A percentile compares a stretch with the other conserved stretches of the same genome.
Evolutionary conservation across 2,888 invertebrate genomes (phyloP).

Genomic region (Trichopria drosophilae): DNA sequence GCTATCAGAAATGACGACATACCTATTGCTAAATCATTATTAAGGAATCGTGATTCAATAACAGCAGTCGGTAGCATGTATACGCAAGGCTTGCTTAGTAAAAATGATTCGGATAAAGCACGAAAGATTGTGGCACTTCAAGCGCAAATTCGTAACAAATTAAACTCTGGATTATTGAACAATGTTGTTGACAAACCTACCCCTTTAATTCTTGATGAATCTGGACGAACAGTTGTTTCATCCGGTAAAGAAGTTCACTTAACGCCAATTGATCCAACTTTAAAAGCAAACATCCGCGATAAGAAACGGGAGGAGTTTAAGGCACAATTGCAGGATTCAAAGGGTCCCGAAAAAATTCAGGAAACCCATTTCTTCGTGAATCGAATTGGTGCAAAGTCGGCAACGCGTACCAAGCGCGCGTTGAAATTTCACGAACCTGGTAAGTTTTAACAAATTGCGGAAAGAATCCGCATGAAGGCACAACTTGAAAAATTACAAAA

Average conservation of each 20-base stretch:
- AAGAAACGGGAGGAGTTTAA: conserved; percentile 91
- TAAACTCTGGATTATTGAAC: conserved; percentile 68
- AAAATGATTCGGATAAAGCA: conserved; percentile 79
- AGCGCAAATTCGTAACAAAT: conserved; percentile 86
- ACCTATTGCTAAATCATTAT: no score
- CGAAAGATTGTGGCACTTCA: conserved; percentile 88
- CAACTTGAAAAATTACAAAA: conserved; percentile 93
- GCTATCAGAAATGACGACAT: conserved; percentile 63
- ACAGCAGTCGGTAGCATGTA: conserved; percentile 59
- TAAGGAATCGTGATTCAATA: no score
- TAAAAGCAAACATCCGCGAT: conserved; percentile 95
- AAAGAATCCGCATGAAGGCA: conserved; percentile 85
- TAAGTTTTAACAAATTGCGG: conserved; percentile 90
- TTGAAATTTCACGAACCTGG: conserved; percentile 96
- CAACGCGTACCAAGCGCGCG: conserved; percentile 70
- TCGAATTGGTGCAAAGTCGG: conserved; percentile 71
- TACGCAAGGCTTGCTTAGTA: conserved; percentile 59
- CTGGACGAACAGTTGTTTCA: conserved; percentile 91
- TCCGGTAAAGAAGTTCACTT: conserved; percentile 84
- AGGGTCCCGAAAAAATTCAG: conserved; percentile 61
- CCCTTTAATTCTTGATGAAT: conserved; percentile 89
- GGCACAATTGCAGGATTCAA: conserved; percentile 68
- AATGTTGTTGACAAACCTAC: conserved; percentile 70
- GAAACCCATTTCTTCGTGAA: conserved; percentile 75
- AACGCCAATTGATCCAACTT: conserved; percentile 86